Percentiles rank a stretch among this genome's conserved stretches.
These are phyloP conservation scores for Pseudopipra pipra DNA, from an alignment of 2,113 vertebrate species.

Conservation along the genomic window DNA sequence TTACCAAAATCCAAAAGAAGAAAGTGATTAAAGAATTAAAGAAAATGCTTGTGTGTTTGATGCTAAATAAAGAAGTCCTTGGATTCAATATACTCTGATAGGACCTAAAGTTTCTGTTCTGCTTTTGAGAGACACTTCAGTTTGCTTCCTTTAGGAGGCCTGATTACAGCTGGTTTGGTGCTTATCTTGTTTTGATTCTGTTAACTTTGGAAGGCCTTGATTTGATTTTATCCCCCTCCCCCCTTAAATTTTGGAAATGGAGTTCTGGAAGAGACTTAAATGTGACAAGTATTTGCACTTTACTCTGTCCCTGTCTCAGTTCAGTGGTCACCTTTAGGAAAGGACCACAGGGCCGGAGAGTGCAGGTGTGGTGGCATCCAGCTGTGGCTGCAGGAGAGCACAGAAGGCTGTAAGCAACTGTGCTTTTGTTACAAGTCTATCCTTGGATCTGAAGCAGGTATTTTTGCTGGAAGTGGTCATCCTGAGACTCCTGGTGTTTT, in stretches of 20 bases:
- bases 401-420: not conserved
- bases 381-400: not conserved
- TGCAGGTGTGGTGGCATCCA: not conserved
- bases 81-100: not conserved
- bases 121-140: not conserved
- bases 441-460: not conserved
- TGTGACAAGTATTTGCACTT: not conserved
- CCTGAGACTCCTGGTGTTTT: not conserved
- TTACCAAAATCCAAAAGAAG: not conserved
- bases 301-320: not conserved
- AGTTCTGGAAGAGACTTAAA: not conserved
- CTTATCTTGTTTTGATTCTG: not conserved
- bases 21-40: not conserved
- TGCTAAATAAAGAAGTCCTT: conserved; percentile 9
- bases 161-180: not conserved
- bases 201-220: not conserved
- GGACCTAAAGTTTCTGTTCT: not conserved
- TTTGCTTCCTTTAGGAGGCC: not conserved
- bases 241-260: not conserved
- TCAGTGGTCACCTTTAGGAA: not conserved
- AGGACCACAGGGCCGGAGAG: not conserved
- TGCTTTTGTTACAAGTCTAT: not conserved
- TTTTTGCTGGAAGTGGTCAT: not conserved
- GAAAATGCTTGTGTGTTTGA: not conserved
- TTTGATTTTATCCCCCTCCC: not conserved